These are phyloP conservation scores for Larimichthys polyactis DNA, from an alignment of 2,113 vertebrate species.

Conservation along the genomic window DNA sequence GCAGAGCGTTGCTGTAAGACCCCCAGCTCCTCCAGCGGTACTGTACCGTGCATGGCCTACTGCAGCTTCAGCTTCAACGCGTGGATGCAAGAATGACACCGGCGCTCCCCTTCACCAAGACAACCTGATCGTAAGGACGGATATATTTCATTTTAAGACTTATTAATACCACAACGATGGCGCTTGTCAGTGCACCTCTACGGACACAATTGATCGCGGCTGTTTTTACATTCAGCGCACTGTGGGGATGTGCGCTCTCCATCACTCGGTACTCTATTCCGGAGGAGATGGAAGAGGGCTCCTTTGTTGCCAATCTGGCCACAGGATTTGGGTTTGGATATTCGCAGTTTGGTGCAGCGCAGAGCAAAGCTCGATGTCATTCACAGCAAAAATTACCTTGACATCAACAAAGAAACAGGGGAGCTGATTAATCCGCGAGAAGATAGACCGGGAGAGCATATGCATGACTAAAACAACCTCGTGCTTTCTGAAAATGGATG, in stretches of 20 bases:
- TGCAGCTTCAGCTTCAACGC: constrained; percentile 67
- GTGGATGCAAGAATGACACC: constrained; percentile 71
- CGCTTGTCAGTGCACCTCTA: constrained; percentile 36
- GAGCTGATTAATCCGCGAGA: constrained; percentile 83
- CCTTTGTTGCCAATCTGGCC: constrained; percentile 85
- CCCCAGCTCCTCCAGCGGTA: constrained; percentile 54
- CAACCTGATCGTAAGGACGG: constrained; percentile 52
- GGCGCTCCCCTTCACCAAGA: constrained; percentile 48
- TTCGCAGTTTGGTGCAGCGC: constrained; percentile 77
- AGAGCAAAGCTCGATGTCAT: constrained; percentile 84
- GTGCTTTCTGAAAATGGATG: constrained; percentile 85
- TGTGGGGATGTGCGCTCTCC: constrained; percentile 78
- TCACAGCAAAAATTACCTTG: constrained; percentile 82
- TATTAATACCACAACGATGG: constrained; percentile 46
- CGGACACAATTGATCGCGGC: constrained; percentile 58
- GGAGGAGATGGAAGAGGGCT: constrained; percentile 85
- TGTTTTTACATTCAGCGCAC: constrained; percentile 58
- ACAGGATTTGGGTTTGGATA: constrained; percentile 84
- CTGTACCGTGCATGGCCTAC: constrained; percentile 61
- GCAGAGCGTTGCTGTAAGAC: constrained; percentile 42
- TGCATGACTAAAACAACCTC: constrained; percentile 83
- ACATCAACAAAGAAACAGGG: constrained; percentile 85
- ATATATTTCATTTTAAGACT: constrained; percentile 24
- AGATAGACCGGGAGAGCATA: constrained; percentile 84
- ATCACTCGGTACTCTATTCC: constrained; percentile 85